Conservation (phyloP, 2,797 vertebrate genomes). For the Sus cebifrons region DNA sequence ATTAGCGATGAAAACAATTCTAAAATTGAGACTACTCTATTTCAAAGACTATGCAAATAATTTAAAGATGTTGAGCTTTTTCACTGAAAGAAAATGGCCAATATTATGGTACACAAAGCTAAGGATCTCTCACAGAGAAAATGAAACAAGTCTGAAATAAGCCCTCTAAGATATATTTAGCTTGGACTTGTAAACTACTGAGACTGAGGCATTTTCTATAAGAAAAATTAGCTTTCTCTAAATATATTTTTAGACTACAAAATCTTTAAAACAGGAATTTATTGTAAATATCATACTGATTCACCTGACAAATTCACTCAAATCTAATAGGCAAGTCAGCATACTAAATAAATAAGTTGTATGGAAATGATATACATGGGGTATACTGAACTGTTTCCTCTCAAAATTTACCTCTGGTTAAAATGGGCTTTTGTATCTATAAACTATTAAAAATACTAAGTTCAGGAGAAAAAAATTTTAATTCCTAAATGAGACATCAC, state of each 20-base stretch:
- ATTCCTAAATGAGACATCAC: slow-evolving; percentile 61
- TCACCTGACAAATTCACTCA: background rate
- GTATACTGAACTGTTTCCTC: background rate
- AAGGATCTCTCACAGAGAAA: slow-evolving; percentile 17
- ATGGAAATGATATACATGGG: slow-evolving; percentile 21
- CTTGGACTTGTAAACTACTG: background rate
- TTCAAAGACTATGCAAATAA: slow-evolving; percentile 47
- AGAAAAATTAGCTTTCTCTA: slow-evolving; percentile 56
- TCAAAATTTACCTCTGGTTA: slow-evolving; percentile 21
- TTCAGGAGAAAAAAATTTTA: slow-evolving; percentile 51
- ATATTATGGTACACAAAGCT: background rate
- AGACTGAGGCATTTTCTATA: slow-evolving; percentile 39
- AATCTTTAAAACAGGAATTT: slow-evolving; percentile 42
- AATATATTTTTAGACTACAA: slow-evolving; percentile 54
- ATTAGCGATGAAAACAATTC: slow-evolving; percentile 36
- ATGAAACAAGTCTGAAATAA: slow-evolving; percentile 32
- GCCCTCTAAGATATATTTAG: background rate
- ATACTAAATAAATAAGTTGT: slow-evolving; percentile 39
- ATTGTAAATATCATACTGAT: slow-evolving; percentile 36
- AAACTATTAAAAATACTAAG: slow-evolving; percentile 60
- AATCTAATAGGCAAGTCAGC: slow-evolving; percentile 59
- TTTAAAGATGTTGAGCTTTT: background rate
- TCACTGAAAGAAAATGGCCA: slow-evolving; percentile 18
- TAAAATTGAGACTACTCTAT: slow-evolving; percentile 33
- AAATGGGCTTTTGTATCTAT: slow-evolving; percentile 36